Percentiles rank a stretch among this genome's conserved stretches.
These are phyloP conservation scores for Xyrichtys novacula DNA, from an alignment of 2,797 vertebrate genomes.

Conservation along the genomic window DNA sequence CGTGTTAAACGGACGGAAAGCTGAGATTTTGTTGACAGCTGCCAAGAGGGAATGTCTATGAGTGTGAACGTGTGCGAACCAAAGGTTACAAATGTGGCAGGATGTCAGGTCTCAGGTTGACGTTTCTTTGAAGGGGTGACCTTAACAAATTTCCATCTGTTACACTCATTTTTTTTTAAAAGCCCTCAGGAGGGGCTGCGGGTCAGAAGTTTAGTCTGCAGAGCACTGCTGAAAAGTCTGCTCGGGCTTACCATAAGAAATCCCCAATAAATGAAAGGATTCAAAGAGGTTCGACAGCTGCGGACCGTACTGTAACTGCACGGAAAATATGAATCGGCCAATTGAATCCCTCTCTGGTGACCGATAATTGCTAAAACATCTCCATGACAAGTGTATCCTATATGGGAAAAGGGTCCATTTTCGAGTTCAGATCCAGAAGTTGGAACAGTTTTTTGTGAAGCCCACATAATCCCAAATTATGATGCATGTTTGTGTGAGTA, in stretches of 20 bases:
- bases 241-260: slow-evolving; percentile 56
- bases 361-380: slow-evolving; percentile 23
- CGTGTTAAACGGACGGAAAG: slow-evolving; percentile 6
- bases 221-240: slow-evolving; percentile 31
- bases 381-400: slow-evolving; percentile 2
- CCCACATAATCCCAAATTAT: neutral
- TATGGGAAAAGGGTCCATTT: slow-evolving; percentile 20
- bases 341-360: neutral
- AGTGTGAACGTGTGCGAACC: slow-evolving; percentile 23
- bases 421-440: slow-evolving; percentile 3
- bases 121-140: slow-evolving; percentile 15
- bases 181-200: slow-evolving; percentile 41
- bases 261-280: slow-evolving; percentile 68
- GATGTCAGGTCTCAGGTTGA: slow-evolving; percentile 34
- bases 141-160: slow-evolving; percentile 48
- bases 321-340: slow-evolving; percentile 28
- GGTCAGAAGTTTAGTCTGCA: slow-evolving; percentile 39
- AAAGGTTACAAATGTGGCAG: slow-evolving; percentile 30
- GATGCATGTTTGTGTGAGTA: neutral
- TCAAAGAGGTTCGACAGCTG: slow-evolving; percentile 44
- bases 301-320: slow-evolving; percentile 30
- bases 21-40: slow-evolving; percentile 8
- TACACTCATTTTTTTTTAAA: slow-evolving; percentile 38
- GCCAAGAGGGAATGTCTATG: slow-evolving; percentile 9
- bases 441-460: neutral